Evolutionary conservation across 2,797 vertebrate genomes (phyloP).

Genomic region (Muscicapa striata): DNA sequence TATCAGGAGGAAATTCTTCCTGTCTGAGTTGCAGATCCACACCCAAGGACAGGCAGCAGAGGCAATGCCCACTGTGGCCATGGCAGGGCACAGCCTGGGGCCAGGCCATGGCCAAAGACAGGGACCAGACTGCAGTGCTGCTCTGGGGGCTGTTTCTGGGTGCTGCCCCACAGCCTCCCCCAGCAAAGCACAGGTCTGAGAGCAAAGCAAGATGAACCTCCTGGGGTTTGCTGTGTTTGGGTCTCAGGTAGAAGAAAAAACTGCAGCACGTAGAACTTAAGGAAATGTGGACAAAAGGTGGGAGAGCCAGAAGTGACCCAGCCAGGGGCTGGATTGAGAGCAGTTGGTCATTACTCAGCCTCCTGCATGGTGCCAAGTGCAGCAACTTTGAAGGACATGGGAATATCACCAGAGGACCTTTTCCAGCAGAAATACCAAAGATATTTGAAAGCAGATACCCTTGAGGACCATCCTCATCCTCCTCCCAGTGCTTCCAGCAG

Average conservation of each 20-base stretch:
- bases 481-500: not conserved
- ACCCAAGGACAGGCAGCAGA: not conserved
- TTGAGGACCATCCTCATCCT: not conserved
- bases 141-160: not conserved
- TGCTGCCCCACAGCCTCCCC: not conserved
- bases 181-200: rapidly evolving
- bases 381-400: not conserved
- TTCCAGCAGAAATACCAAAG: not conserved
- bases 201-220: not conserved
- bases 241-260: not conserved
- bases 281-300: not conserved
- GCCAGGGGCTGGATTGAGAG: not conserved
- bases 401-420: not conserved
- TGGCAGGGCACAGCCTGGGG: rapidly evolving
- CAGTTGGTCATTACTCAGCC: rapidly evolving
- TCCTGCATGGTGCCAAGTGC: not conserved
- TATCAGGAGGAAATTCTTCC: not conserved
- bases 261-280: not conserved
- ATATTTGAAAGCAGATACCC: not conserved
- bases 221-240: not conserved
- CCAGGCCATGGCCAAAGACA: not conserved
- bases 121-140: rapidly evolving
- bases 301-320: not conserved
- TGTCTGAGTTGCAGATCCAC: rapidly evolving
- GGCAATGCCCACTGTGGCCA: not conserved